A percentile compares a stretch with the other conserved stretches of the same genome.
These are phyloP conservation scores for Urocynchramus pylzowi DNA, from an alignment of 2,113 vertebrate genomes.

Conservation along the genomic window DNA sequence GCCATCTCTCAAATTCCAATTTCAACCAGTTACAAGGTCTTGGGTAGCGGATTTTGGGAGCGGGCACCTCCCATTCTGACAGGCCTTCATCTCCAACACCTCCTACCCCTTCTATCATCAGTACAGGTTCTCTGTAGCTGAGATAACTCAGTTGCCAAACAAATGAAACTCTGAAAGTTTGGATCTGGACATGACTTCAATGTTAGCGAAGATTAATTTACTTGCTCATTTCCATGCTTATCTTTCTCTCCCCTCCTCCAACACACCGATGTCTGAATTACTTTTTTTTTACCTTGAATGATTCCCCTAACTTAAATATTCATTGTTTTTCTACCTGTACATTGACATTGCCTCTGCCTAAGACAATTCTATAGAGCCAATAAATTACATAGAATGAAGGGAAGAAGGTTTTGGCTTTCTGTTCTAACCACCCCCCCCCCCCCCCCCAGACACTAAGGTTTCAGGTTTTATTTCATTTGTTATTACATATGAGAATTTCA, in stretches of 20 bases:
- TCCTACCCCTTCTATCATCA: too few species aligned
- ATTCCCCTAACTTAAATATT: slow-evolving; percentile 46
- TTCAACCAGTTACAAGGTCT: too few species aligned
- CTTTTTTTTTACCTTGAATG: background rate
- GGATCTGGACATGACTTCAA: background rate
- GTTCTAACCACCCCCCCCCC: background rate
- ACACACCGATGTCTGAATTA: slow-evolving; percentile 9
- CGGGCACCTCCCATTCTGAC: too few species aligned
- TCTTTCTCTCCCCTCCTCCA: background rate
- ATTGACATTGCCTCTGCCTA: slow-evolving; percentile 41
- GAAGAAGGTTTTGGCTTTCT: background rate
- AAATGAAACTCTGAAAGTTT: slow-evolving; percentile 16
- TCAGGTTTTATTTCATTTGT: background rate
- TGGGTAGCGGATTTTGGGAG: too few species aligned
- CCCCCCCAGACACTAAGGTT: background rate
- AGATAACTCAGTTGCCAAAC: background rate
- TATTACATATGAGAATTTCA: background rate
- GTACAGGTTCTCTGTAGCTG: background rate
- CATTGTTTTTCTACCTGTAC: slow-evolving; percentile 4
- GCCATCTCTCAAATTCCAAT: too few species aligned
- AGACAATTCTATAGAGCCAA: slow-evolving; percentile 28
- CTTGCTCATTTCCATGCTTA: slow-evolving; percentile 30
- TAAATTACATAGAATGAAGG: background rate
- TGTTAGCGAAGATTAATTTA: slow-evolving; percentile 51
- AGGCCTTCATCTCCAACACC: too few species aligned